Conservation (phyloP, 2,888 invertebrate genomes). For the Xylota sylvarum region DNA sequence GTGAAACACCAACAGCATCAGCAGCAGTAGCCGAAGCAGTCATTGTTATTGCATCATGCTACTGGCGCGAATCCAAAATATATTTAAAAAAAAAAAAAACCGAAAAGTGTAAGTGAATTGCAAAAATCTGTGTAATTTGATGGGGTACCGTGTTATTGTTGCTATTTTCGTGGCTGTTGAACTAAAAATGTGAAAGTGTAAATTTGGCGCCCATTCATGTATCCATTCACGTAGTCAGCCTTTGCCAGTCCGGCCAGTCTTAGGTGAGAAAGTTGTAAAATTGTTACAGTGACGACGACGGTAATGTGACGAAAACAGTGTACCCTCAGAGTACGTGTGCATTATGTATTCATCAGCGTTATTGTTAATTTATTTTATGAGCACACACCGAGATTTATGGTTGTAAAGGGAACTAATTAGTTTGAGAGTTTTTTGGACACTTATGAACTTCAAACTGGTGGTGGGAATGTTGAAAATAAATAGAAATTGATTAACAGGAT, state of each 20-base stretch:
- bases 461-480: not conserved
- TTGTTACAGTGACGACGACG: not conserved
- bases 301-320: slow-evolving; percentile 13
- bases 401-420: slow-evolving; percentile 30
- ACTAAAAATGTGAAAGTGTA: slow-evolving; percentile 47
- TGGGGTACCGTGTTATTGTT: slow-evolving; percentile 1
- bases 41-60: slow-evolving; percentile 38
- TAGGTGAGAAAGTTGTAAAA: slow-evolving; percentile 40
- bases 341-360: slow-evolving; percentile 1
- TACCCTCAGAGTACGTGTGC: not conserved
- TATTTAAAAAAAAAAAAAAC: not conserved
- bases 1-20: not conserved
- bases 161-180: not conserved
- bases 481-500: not conserved
- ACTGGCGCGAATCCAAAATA: slow-evolving; percentile 46
- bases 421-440: not conserved
- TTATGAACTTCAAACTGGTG: not conserved
- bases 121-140: slow-evolving; percentile 35
- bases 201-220: slow-evolving; percentile 55
- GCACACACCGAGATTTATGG: slow-evolving; percentile 6
- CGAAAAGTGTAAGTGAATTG: slow-evolving; percentile 36
- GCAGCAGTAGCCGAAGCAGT: not conserved
- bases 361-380: slow-evolving; percentile 25
- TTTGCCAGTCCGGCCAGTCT: not conserved
- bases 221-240: not conserved